Percentiles rank a stretch among this genome's conserved stretches.
These are phyloP conservation scores for Muschampia plurimacula DNA, from an alignment of 2,888 invertebrate genomes.

Conservation along the genomic window DNA sequence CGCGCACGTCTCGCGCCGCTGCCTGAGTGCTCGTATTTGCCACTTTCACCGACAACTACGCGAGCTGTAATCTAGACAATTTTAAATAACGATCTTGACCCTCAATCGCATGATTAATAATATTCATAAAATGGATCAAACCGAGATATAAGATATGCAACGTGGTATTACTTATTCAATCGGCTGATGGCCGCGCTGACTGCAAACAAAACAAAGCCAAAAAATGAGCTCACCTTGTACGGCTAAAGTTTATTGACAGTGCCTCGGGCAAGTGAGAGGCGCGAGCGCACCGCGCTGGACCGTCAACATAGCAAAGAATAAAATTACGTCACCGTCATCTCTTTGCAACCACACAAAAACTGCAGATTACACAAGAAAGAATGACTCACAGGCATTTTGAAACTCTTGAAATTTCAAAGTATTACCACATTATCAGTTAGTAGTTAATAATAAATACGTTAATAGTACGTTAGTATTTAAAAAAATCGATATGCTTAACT, in stretches of 20 bases:
- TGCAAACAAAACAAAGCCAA: conserved; percentile 63
- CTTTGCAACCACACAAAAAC: conserved; percentile 63
- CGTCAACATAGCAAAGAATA: conserved; percentile 60
- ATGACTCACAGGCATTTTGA: conserved; percentile 56
- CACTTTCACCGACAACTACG: conserved; percentile 79
- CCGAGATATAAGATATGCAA: conserved; percentile 12
- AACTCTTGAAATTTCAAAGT: background rate
- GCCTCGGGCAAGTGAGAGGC: conserved; percentile 65
- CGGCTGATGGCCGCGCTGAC: conserved; percentile 40
- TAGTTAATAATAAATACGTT: too few relatives aligned
- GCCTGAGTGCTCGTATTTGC: conserved; percentile 76
- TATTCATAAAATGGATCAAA: conserved; percentile 51
- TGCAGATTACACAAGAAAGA: conserved; percentile 58
- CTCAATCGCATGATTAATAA: conserved; percentile 37
- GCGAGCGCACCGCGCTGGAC: conserved; percentile 60
- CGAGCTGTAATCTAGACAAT: conserved; percentile 64
- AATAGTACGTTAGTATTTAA: background rate
- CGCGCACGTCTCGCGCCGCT: conserved; percentile 77
- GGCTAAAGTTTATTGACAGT: conserved; percentile 83
- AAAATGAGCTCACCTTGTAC: conserved; percentile 72
- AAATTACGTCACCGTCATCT: conserved; percentile 76
- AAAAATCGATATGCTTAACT: too few relatives aligned
- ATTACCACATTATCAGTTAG: background rate
- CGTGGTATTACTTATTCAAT: conserved; percentile 29
- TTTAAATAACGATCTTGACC: conserved; percentile 69